Evolutionary conservation across 2,888 invertebrate species (phyloP).

Genomic region (Clostera curtula): DNA sequence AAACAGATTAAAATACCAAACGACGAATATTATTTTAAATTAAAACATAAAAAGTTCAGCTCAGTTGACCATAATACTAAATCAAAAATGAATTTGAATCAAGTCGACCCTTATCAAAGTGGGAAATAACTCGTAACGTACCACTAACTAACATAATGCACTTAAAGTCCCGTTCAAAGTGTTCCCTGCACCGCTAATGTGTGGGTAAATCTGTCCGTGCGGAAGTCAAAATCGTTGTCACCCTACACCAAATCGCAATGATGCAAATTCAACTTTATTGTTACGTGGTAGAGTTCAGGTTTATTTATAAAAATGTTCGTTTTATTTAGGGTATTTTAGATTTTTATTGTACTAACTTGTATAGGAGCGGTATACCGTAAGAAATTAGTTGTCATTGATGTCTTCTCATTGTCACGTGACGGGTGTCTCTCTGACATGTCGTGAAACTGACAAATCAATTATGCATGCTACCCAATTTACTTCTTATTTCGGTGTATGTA

Average conservation of each 20-base stretch:
- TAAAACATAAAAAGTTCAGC: slow-evolving; percentile 1
- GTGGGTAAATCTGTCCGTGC: slow-evolving; percentile 58
- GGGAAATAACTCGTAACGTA: slow-evolving; percentile 17
- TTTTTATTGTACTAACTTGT: slow-evolving; percentile 36
- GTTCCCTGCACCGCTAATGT: slow-evolving; percentile 55
- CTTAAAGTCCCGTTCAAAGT: slow-evolving; percentile 35
- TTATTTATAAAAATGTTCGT: slow-evolving; percentile 2
- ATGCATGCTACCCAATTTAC: too few relatives aligned
- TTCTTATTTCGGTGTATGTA: too few relatives aligned
- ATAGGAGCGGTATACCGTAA: slow-evolving; percentile 61
- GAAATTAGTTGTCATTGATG: slow-evolving; percentile 69
- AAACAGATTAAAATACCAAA: too few relatives aligned
- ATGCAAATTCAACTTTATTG: slow-evolving; percentile 12
- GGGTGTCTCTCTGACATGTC: slow-evolving; percentile 32
- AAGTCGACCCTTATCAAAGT: too few relatives aligned
- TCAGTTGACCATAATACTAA: slow-evolving; percentile 1
- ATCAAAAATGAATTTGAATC: slow-evolving; percentile 25
- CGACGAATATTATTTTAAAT: too few relatives aligned
- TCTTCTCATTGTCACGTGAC: slow-evolving; percentile 42
- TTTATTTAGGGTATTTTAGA: slow-evolving; percentile 22
- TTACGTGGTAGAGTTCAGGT: slow-evolving; percentile 3
- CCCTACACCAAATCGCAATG: slow-evolving; percentile 13
- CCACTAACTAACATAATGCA: slow-evolving; percentile 17
- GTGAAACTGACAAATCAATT: too few relatives aligned
- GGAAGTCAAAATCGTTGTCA: slow-evolving; percentile 45